Base-by-base conservation (phyloP, 2,113 vertebrate genomes). In the Ifrita kowaldi region DNA sequence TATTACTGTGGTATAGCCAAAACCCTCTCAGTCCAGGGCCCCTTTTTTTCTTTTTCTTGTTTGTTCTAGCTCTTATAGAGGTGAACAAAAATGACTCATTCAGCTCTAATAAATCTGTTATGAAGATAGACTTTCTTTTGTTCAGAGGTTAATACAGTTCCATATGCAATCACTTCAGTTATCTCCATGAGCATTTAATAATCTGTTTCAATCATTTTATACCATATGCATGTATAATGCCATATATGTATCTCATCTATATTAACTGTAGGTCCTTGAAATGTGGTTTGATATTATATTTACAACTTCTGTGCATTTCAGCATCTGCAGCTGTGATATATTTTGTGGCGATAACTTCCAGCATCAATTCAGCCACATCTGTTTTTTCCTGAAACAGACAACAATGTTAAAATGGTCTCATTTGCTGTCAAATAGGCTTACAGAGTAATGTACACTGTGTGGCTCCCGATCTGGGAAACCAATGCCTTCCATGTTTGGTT, bases 281-380 rank as follows among this genome's bases (percentile, higher is more conserved):
- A 89, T 69, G 33, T 0, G 1, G 86, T 94, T 96, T 70, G 84
- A 68, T 96, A 74, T 87, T 95, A 68, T 96, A 74, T 87, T 95
- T 95, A 62, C 82, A 83, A n/a, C 74, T 94, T 91, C 81, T 95
- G 79, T 94, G 75, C 62, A 67, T 95, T 95, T 94, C 55, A 87
- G 24, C 52, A 76, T 94, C 53, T 94, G 84, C 42, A 83, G 55
- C 59, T 22, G 3, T 87, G 82, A 77, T 81, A 16, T 27, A 65
- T 93, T 90, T 94, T 85, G 63, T 87, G 69, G 30, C 87, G 91
- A 52, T 94, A 94, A 92, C 69, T 97, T 93, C 67, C 59, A 96
- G 59, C 52, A 62, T 90, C 79, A 64, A 8, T 80, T 83, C 65
- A 93, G 55, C 49, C 50, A 37, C 78, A 89, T 91, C 86, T 96